phyloP scores from a whole-genome alignment of 2,113 vertebrate genomes.

The Pithys albifrons region DNA sequence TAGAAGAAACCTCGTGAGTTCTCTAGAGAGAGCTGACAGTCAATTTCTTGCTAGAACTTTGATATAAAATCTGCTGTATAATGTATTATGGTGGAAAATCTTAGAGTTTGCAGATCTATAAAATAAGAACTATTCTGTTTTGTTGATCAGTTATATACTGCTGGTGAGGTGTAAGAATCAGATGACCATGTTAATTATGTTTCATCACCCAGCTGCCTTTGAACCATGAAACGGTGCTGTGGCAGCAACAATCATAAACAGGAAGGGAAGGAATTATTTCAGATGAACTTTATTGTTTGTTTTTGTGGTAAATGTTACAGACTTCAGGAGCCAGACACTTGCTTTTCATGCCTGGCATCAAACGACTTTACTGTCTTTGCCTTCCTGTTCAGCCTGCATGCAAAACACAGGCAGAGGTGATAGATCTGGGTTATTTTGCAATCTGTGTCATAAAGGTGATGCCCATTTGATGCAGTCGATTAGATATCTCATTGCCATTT shows the following conservation, averaged over 20 bases:
- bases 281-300: constrained; percentile 3
- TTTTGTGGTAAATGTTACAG: not conserved
- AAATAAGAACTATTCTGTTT: not conserved
- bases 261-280: not conserved
- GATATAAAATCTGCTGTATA: not conserved
- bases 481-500: not conserved
- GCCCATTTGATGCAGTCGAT: not conserved
- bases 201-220: constrained; percentile 7
- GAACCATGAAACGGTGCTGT: not conserved
- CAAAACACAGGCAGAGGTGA: not conserved
- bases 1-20: not conserved
- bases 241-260: not conserved
- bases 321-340: not conserved
- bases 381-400: not conserved
- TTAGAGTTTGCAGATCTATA: not conserved
- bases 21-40: not conserved
- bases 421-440: not conserved
- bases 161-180: not conserved
- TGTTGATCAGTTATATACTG: not conserved
- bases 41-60: not conserved
- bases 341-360: not conserved
- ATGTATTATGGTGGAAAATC: not conserved
- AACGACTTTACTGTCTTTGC: not conserved
- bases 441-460: not conserved
- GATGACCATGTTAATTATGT: not conserved